A percentile compares a stretch with the other conserved stretches of the same genome.
These are phyloP conservation scores for Colaptes auratus DNA, from an alignment of 2,113 vertebrate genomes.

Conservation along the genomic window DNA sequence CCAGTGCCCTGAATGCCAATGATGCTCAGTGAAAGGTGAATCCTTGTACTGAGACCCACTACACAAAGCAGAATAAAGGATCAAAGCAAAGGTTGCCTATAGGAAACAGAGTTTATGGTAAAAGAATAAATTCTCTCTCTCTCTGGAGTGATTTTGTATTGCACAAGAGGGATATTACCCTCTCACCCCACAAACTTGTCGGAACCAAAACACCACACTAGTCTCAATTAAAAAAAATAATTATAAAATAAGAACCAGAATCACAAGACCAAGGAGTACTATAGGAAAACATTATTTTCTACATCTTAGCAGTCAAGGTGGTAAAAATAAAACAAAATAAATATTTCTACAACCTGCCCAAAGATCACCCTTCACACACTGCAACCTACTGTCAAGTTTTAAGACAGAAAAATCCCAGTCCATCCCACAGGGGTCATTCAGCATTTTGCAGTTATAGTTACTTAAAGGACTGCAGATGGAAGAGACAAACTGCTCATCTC, in stretches of 20 bases:
- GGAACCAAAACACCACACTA: not conserved
- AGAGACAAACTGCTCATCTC: not conserved
- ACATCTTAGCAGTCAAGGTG: accelerated
- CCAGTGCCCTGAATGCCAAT: not conserved
- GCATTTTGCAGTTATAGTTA: not conserved
- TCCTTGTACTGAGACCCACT: not conserved
- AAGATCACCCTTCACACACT: not conserved
- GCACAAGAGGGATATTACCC: not conserved
- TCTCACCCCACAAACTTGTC: not conserved
- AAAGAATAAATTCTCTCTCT: not conserved
- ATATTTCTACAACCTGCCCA: not conserved
- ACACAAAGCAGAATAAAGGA: not conserved
- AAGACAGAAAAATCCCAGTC: not conserved
- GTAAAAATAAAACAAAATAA: not conserved
- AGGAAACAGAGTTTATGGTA: not conserved
- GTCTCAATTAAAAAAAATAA: not conserved
- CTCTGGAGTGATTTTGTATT: not conserved
- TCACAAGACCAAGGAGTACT: not conserved
- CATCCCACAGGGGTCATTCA: not conserved
- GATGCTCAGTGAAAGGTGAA: not conserved
- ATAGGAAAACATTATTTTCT: not conserved
- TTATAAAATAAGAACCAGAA: not conserved
- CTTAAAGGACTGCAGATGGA: not conserved
- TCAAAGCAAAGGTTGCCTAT: not conserved
- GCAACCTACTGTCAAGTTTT: not conserved